Conservation (phyloP, 1,140 invertebrate species). For the Trigoniulus corallinus region DNA sequence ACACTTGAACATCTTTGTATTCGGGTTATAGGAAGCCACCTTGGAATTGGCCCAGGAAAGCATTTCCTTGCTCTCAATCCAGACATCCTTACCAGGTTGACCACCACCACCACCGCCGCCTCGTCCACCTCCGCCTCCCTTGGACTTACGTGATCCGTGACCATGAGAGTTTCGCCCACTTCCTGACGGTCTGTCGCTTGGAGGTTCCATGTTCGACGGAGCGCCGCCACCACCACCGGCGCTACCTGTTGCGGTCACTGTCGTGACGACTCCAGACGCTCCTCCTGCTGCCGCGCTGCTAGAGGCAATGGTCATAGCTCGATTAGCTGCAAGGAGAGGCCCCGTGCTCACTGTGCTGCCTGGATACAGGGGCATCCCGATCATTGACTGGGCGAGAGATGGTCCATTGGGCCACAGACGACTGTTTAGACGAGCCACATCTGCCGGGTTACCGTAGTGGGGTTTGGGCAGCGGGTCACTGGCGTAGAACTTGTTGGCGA, state of each 20-base stretch:
- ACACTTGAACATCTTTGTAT: constrained; percentile 52
- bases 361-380: constrained; percentile 7
- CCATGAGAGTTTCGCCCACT: constrained; percentile 9
- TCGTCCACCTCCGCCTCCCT: neutral
- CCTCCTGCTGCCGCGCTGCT: neutral
- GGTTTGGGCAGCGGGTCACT: constrained; percentile 35
- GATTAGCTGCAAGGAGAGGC: constrained; percentile 10
- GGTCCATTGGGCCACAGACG: constrained; percentile 8
- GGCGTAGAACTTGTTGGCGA: constrained; percentile 72
- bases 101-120: constrained; percentile 10
- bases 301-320: neutral
- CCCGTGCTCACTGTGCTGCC: constrained; percentile 4
- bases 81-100: constrained; percentile 39
- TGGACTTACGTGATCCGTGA: constrained; percentile 11
- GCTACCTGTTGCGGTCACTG: constrained; percentile 12
- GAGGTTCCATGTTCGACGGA: neutral
- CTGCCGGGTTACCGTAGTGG: constrained; percentile 9
- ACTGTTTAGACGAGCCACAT: constrained; percentile 10
- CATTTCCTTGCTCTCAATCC: constrained; percentile 46
- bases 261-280: neutral
- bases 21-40: constrained; percentile 50
- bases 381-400: constrained; percentile 10
- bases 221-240: constrained; percentile 7
- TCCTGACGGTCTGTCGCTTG: neutral
- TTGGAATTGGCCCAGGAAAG: constrained; percentile 50